These are phyloP conservation scores for Rostratula benghalensis DNA, from an alignment of 2,113 vertebrate species.

Conservation along the genomic window DNA sequence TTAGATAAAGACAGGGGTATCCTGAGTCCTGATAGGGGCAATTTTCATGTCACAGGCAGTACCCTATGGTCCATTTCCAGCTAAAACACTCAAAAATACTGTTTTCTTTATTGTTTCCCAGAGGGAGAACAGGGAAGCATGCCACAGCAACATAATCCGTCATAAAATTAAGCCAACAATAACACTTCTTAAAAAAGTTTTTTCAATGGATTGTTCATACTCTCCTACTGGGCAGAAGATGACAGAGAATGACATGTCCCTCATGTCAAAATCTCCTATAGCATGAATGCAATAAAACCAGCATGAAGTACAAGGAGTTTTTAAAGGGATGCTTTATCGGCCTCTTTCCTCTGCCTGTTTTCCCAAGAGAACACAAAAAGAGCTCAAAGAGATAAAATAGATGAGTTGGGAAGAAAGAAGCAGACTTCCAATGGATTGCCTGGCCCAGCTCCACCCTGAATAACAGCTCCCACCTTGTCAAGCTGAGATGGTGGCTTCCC, in stretches of 20 bases:
- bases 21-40: background rate
- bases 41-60: background rate
- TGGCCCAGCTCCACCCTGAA: background rate
- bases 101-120: constrained; percentile 10
- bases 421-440: background rate
- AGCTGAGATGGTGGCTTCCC: background rate
- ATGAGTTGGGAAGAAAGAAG: background rate
- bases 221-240: background rate
- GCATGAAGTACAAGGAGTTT: constrained; percentile 10
- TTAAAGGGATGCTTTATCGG: background rate
- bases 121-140: constrained; percentile 21
- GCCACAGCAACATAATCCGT: background rate
- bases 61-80: background rate
- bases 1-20: background rate
- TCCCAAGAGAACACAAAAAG: background rate
- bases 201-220: constrained; percentile 39
- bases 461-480: background rate
- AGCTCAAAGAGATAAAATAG: background rate
- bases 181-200: constrained; percentile 19
- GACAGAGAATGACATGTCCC: constrained; percentile 6
- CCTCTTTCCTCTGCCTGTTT: background rate
- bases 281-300: constrained; percentile 13
- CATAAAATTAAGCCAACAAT: constrained; percentile 54
- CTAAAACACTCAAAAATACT: background rate
- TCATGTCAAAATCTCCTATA: background rate